phyloP scores from a whole-genome alignment of 1,140 invertebrate species.

The Platyscapa corneri region DNA sequence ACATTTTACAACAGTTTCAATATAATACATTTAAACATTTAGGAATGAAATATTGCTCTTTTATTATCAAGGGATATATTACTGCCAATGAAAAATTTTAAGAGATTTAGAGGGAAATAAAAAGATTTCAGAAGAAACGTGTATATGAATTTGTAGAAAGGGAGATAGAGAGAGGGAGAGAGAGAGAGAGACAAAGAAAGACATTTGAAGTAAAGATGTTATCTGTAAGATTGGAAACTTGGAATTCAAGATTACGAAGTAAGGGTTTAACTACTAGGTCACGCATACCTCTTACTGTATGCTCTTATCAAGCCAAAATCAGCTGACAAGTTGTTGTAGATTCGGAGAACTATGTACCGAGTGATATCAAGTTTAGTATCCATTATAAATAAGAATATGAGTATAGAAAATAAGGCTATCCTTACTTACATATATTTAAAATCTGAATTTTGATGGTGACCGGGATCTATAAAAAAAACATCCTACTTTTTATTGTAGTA shows the following conservation, averaged over 20 bases:
- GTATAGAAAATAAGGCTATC: not conserved
- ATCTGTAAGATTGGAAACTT: not conserved
- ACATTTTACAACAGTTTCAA: no score
- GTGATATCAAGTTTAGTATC: not conserved
- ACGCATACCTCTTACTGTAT: not conserved
- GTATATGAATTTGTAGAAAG: not conserved
- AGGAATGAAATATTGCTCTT: no score
- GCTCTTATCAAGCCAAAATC: no score
- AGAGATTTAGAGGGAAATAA: no score
- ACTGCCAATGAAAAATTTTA: no score
- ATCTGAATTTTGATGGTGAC: not conserved
- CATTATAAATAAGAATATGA: not conserved
- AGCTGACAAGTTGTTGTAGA: not conserved
- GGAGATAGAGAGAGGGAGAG: not conserved
- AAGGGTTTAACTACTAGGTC: not conserved
- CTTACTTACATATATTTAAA: not conserved
- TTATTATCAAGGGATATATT: no score
- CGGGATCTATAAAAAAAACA: no score
- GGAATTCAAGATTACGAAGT: not conserved
- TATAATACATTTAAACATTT: no score
- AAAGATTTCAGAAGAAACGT: not conserved
- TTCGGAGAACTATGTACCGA: not conserved
- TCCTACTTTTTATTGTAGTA: no score
- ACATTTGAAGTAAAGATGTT: not conserved
- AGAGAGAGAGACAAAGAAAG: not conserved